These are phyloP conservation scores for Fragum fragum DNA, from an alignment of 2,888 invertebrate species.

Conservation along the genomic window DNA sequence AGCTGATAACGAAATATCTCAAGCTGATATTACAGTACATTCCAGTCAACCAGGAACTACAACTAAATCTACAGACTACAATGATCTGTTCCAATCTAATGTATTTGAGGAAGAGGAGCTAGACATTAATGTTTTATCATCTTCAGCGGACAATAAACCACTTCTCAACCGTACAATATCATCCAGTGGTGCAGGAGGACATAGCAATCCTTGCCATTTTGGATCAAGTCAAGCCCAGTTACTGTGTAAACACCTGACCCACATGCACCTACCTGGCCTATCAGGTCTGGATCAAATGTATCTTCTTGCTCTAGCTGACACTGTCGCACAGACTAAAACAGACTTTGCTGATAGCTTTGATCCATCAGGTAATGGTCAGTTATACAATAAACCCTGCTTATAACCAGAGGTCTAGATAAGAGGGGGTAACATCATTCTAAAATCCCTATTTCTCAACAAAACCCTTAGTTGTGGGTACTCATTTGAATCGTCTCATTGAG, in stretches of 20 bases:
- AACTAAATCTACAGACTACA: slow-evolving; percentile 90
- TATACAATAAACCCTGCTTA: too few species aligned
- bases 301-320: slow-evolving; percentile 98
- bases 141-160: slow-evolving; percentile 89
- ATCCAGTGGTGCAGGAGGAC: slow-evolving; percentile 42
- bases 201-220: slow-evolving; percentile 79
- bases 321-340: slow-evolving; percentile 90
- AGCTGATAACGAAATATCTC: slow-evolving; percentile 90
- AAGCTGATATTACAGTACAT: slow-evolving; percentile 64
- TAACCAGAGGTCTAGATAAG: too few species aligned
- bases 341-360: slow-evolving; percentile 85
- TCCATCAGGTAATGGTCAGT: slow-evolving; percentile 55
- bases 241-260: slow-evolving; percentile 91
- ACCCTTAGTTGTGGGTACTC: too few species aligned
- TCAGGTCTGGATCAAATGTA: slow-evolving; percentile 99
- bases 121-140: slow-evolving; percentile 76
- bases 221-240: slow-evolving; percentile 78
- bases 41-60: slow-evolving; percentile 49
- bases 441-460: too few species aligned
- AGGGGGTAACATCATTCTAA: too few species aligned
- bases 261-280: slow-evolving; percentile 93
- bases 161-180: slow-evolving; percentile 87
- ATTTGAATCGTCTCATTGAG: too few species aligned
- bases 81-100: slow-evolving; percentile 91
- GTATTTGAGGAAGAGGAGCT: slow-evolving; percentile 73